Base-by-base conservation (phyloP, 2,113 vertebrate species). In the Hiodon alosoides region DNA sequence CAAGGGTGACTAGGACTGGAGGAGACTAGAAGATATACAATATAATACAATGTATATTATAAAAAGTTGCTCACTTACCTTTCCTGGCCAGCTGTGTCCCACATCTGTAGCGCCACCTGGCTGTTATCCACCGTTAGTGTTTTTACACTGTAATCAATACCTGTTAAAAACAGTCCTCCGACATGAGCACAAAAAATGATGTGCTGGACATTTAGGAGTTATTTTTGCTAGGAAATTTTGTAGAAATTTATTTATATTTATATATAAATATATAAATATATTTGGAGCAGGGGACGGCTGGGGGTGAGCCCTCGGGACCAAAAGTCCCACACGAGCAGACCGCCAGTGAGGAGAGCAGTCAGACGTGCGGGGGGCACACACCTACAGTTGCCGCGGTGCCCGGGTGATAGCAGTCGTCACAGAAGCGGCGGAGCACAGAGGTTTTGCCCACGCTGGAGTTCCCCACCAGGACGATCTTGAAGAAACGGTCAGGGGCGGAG, bases 71-170 rank as follows among this genome's bases (percentile, higher is more conserved):
- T 0, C 16, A 2, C 82, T 81, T 57, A 89, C 95, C 94, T 90
- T 84, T 98, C 96, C 82, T 98, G 95, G 9, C 95, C 96, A 1
- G 95, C 95, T 0, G 95, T 97, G 87, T 98, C 95, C 95, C 97
- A 98, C 17, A 98, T 89, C 81, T 98, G 95, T 81, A 98, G 87
- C 0, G 90, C 94, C 57, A 98, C 86, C 75, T 85, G 88, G 13
- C 88, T 89, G 52, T 86, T 89, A 52, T 94, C 95, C 78, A 98
- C 86, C 0, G 77, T 87, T 68, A 98, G 79, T 0, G 91, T 96
- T 85, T 93, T 94, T 81, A 98, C 94, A 2, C 82, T 93, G 88
- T 93, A 98, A 87, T 98, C 96, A 11, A 98, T 90, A 70, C 95
- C 96, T 98, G 67, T 14, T 64, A 80, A 3, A 76, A 31, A 85